Evolutionary conservation across 2,888 invertebrate species (phyloP).

Genomic region (Herminia tarsipennalis): DNA sequence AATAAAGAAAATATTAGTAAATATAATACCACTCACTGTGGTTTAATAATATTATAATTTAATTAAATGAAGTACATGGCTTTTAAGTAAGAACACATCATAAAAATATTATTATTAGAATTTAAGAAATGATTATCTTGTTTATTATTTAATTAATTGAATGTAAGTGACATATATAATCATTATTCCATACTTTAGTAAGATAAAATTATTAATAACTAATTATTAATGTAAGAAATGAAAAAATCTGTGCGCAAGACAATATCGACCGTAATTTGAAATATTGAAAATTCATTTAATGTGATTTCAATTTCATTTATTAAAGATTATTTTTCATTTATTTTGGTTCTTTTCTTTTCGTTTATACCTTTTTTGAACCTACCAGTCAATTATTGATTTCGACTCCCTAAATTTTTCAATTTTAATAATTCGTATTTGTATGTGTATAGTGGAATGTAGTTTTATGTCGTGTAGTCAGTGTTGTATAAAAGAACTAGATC

Average conservation of each 20-base stretch:
- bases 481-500: conserved; percentile 6
- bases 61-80: conserved; percentile 49
- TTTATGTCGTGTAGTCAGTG: conserved; percentile 30
- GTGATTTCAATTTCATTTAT: conserved; percentile 50
- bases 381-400: conserved; percentile 81
- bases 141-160: conserved; percentile 23
- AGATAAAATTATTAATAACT: conserved; percentile 31
- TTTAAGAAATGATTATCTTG: conserved; percentile 22
- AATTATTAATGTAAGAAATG: conserved; percentile 38
- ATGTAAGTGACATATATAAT: conserved; percentile 28
- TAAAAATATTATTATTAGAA: conserved; percentile 11
- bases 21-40: conserved; percentile 29
- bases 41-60: conserved; percentile 11
- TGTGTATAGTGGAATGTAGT: conserved; percentile 43
- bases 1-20: conserved; percentile 7
- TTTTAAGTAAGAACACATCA: conserved; percentile 25
- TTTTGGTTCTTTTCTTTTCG: conserved; percentile 52
- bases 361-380: conserved; percentile 58
- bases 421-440: conserved; percentile 60
- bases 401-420: conserved; percentile 86
- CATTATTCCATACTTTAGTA: conserved; percentile 27
- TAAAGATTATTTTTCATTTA: conserved; percentile 56
- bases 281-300: conserved; percentile 40
- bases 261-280: conserved; percentile 56
- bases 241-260: conserved; percentile 66